Conservation (phyloP, 2,888 invertebrate species). For the Gibbula magus region DNA sequence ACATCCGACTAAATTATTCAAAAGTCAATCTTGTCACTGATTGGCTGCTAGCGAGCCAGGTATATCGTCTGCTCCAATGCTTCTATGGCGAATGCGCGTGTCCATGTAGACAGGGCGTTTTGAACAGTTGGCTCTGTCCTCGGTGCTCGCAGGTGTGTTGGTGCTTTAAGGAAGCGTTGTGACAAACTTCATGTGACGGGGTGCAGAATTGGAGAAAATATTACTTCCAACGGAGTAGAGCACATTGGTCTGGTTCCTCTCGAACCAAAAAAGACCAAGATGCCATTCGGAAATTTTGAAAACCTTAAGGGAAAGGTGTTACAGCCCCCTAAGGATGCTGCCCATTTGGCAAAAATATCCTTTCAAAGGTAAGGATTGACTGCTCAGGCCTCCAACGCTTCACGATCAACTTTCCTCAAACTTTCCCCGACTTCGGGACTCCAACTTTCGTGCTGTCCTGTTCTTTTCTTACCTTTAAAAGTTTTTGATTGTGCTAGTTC, state of each 20-base stretch:
- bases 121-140: background rate
- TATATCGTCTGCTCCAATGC: slow-evolving; percentile 23
- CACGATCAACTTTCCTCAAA: too few relatives aligned
- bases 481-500: too few relatives aligned
- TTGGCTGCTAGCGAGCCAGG: slow-evolving; percentile 16
- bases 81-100: slow-evolving; percentile 18
- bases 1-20: slow-evolving; percentile 26
- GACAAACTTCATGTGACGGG: background rate
- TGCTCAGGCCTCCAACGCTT: background rate
- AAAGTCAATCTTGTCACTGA: slow-evolving; percentile 21
- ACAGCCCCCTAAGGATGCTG: slow-evolving; percentile 41
- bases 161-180: background rate
- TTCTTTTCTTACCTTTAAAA: background rate
- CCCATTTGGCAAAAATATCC: slow-evolving; percentile 34
- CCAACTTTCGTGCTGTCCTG: background rate
- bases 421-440: too few relatives aligned
- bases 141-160: background rate
- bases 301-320: slow-evolving; percentile 40
- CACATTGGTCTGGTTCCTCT: slow-evolving; percentile 19
- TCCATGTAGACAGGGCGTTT: slow-evolving; percentile 6
- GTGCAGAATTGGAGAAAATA: slow-evolving; percentile 5
- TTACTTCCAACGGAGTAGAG: slow-evolving; percentile 15
- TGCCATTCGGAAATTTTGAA: slow-evolving; percentile 38
- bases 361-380: slow-evolving; percentile 32
- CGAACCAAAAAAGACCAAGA: slow-evolving; percentile 26